phyloP scores from a whole-genome alignment of 2,888 invertebrate genomes.

The Troides oblongomaculatus region DNA sequence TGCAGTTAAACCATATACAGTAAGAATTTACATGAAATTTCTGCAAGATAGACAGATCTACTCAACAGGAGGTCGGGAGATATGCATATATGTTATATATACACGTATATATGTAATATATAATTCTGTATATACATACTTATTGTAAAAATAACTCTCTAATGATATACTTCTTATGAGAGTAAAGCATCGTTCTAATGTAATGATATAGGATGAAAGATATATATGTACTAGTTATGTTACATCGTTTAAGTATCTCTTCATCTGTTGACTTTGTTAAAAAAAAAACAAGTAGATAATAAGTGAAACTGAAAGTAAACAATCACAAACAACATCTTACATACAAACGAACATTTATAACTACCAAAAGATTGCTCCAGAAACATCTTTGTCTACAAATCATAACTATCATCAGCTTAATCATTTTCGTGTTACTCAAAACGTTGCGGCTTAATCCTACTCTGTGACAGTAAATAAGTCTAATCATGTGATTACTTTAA shows the following conservation, averaged over 20 bases:
- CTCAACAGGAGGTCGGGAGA: not conserved
- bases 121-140: not conserved
- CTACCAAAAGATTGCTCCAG: not conserved
- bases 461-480: constrained; percentile 40
- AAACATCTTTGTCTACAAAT: not conserved
- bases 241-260: too few relatives aligned
- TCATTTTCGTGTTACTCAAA: constrained; percentile 1
- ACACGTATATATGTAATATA: too few relatives aligned
- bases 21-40: not conserved
- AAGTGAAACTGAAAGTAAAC: too few relatives aligned
- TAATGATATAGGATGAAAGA: too few relatives aligned
- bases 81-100: not conserved
- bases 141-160: not conserved
- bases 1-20: not conserved
- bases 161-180: not conserved
- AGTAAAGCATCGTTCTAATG: too few relatives aligned
- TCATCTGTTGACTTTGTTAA: too few relatives aligned
- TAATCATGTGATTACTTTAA: constrained; percentile 31
- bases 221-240: too few relatives aligned
- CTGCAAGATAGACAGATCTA: not conserved
- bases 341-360: not conserved
- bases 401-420: not conserved
- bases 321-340: not conserved
- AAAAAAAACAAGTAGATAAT: too few relatives aligned
- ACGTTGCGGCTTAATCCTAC: constrained; percentile 14